A percentile compares a stretch with the other conserved stretches of the same genome.
Evolutionary conservation across 2,797 vertebrate genomes (phyloP).

Genomic region (Tenualosa thibaudeaui): DNA sequence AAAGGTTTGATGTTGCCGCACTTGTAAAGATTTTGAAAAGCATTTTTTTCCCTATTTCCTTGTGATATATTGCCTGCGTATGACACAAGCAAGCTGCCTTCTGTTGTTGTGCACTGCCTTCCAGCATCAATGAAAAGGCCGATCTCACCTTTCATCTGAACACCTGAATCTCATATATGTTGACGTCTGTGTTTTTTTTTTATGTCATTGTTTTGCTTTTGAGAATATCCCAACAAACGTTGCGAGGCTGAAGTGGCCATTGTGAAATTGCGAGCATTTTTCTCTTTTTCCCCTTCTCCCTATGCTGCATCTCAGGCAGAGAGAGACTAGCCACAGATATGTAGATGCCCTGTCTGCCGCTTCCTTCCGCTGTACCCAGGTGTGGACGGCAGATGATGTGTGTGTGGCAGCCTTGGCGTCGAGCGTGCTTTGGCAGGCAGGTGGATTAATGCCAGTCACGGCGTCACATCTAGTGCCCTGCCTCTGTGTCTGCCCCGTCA

Average conservation of each 20-base stretch:
- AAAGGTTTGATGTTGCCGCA: background rate
- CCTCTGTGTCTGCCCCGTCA: slow-evolving; percentile 15
- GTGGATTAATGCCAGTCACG: slow-evolving; percentile 15
- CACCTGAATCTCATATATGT: background rate
- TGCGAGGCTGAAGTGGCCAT: background rate
- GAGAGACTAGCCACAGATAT: background rate
- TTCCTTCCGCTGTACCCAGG: slow-evolving; percentile 4
- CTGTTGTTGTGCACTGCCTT: background rate
- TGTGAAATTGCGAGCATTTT: background rate
- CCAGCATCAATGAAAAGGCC: background rate
- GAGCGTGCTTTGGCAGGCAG: background rate
- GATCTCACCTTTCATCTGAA: background rate
- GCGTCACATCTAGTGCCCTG: slow-evolving; percentile 15
- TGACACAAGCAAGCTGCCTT: background rate
- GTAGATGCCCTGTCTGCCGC: background rate
- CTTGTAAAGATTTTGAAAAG: background rate
- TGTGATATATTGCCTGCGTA: background rate
- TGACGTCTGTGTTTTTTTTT: background rate
- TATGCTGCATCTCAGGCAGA: background rate
- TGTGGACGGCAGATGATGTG: slow-evolving; percentile 21
- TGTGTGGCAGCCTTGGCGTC: slow-evolving; percentile 1
- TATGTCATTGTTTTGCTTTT: background rate
- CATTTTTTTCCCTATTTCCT: background rate
- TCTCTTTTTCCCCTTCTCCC: background rate
- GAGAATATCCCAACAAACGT: background rate